Evolutionary conservation across 2,888 invertebrate species (phyloP), one percentile per base, ranked within the genome.

Genomic region (Aphidoletes aphidimyza): DNA sequence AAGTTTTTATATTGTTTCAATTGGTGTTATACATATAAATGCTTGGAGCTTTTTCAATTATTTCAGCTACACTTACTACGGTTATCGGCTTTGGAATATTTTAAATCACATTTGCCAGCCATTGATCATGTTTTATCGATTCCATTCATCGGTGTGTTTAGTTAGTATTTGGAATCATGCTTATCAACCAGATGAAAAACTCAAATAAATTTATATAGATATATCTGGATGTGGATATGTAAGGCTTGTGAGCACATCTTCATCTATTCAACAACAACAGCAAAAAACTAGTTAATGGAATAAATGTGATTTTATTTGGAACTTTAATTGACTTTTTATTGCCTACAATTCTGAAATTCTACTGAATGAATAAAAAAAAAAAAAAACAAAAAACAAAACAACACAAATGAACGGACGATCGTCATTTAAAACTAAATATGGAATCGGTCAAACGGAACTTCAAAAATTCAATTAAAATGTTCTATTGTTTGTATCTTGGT

Each of bases 131-230:
- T 95, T 95, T 89, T 95, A 94, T 87, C 91, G 95, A 85, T 95
- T 95, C 88, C 95, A 95, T 88, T 94, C 94, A 0, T 93, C 94
- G n/a, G 95, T 94, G 0, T 95, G 95, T 87, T 91, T 95, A 83
- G 94, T 94, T 17, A 94, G 95, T 88, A 94, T 95, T 87, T 95
- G 95, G 95, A 93, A 93, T 87, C 93, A 93, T 37, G 94, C 94
- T 0, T 95, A 94, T 87, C 93, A 93, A 87, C 92, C 92, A 36
- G 45, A 0, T 14, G 22, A n/a, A 9, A 54, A 47, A 6, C 8
- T 2, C 17, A 6, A 47, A 47, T 47, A 19, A 47, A 47, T 19
- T 3, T 11, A n/a, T n/a, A n/a, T n/a, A n/a, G n/a, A n/a, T n/a
- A n/a, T n/a, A n/a, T n/a, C n/a, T 47, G 47, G 47, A 47, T 2